Conservation (phyloP, 2,888 invertebrate genomes). For the Tetropium fuscum region DNA sequence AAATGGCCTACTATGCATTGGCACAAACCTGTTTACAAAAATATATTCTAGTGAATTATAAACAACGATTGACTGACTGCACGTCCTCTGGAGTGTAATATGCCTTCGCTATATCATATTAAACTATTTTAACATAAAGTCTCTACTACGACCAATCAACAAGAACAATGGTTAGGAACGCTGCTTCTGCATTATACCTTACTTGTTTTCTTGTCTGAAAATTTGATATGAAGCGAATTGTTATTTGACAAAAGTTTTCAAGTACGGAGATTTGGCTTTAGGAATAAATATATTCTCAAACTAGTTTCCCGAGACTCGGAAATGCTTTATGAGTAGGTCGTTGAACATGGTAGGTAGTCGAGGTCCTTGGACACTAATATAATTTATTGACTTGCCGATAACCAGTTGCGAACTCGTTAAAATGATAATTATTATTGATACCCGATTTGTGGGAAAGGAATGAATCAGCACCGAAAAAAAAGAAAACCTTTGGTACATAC, state of each 20-base stretch:
- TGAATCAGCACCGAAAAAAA: no score
- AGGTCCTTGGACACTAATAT: slow-evolving; percentile 18
- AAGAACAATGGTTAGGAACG: background rate
- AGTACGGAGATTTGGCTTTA: no score
- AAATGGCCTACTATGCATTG: no score
- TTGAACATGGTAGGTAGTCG: slow-evolving; percentile 18
- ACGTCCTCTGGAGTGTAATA: background rate
- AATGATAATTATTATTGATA: slow-evolving; percentile 12
- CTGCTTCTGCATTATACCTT: background rate
- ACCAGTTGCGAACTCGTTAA: slow-evolving; percentile 6
- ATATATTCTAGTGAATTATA: background rate
- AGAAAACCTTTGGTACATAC: no score
- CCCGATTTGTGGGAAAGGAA: no score
- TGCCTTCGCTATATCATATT: no score
- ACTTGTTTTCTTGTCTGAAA: slow-evolving; percentile 7
- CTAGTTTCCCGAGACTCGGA: slow-evolving; percentile 49
- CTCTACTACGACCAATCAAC: background rate
- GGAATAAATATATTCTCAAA: slow-evolving; percentile 38
- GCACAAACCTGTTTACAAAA: background rate
- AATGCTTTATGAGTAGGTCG: slow-evolving; percentile 34
- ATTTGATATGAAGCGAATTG: slow-evolving; percentile 24
- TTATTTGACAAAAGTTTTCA: slow-evolving; percentile 12
- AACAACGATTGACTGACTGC: background rate
- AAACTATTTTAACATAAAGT: background rate
- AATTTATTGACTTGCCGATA: slow-evolving; percentile 20